Evolutionary conservation across 2,888 invertebrate species (phyloP).

Genomic region (Bibio marci): DNA sequence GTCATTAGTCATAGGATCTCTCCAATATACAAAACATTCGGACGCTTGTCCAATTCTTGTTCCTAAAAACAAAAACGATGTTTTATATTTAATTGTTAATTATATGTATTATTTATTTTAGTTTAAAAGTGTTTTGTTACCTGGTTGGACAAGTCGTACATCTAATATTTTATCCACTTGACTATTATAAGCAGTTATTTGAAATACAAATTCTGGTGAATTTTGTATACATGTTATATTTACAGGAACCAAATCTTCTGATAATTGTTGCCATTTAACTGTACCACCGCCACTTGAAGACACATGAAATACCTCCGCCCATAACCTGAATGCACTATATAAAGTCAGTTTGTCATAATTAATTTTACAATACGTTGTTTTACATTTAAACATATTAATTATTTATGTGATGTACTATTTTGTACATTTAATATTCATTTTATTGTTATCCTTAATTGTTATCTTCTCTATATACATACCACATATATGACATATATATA

Average conservation of each 20-base stretch:
- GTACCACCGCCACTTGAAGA: constrained; percentile 83
- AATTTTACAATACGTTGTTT: constrained; percentile 4
- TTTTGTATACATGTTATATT: constrained; percentile 97
- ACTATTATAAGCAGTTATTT: constrained; percentile 97
- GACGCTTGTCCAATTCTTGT: constrained; percentile 95
- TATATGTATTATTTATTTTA: too few species aligned
- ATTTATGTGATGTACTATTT: background rate
- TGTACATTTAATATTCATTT: too few species aligned
- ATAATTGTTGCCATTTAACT: constrained; percentile 95
- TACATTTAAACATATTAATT: constrained; percentile 4
- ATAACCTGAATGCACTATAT: constrained; percentile 52
- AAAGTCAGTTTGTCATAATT: background rate
- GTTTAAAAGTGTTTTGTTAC: constrained; percentile 33
- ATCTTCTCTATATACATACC: too few species aligned
- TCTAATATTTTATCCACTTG: constrained; percentile 98
- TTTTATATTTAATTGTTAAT: too few species aligned
- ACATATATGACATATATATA: too few species aligned
- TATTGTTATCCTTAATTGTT: too few species aligned
- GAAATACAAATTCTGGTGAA: constrained; percentile 91
- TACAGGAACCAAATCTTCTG: constrained; percentile 94
- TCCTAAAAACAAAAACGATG: constrained; percentile 36
- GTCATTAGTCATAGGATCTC: constrained; percentile 90
- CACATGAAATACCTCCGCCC: constrained; percentile 98
- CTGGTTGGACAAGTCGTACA: constrained; percentile 90
- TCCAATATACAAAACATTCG: constrained; percentile 98